Evolutionary conservation across 2,888 invertebrate genomes (phyloP).

Genomic region (Ypsolopha sequella): DNA sequence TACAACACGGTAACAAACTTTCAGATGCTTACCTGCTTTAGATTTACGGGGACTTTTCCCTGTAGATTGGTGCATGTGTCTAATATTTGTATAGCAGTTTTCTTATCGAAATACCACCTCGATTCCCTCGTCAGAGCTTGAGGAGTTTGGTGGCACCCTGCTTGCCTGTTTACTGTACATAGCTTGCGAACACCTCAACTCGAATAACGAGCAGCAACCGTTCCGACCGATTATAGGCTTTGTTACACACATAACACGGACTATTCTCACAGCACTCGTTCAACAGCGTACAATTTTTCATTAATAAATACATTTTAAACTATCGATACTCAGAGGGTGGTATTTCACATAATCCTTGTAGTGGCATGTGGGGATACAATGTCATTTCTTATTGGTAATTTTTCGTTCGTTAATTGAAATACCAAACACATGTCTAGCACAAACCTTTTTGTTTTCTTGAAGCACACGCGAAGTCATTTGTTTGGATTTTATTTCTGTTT

Average conservation of each 20-base stretch:
- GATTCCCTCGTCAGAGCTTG: conserved; percentile 16
- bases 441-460: background rate
- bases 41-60: conserved; percentile 18
- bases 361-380: conserved; percentile 37
- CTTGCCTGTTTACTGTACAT: no score
- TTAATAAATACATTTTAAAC: conserved; percentile 8
- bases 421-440: conserved; percentile 1
- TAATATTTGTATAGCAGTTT: conserved; percentile 43
- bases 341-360: conserved; percentile 56
- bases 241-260: conserved; percentile 13
- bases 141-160: conserved; percentile 10
- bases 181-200: conserved; percentile 7
- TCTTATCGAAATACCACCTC: conserved; percentile 57
- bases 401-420: background rate
- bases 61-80: conserved; percentile 50
- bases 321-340: conserved; percentile 43
- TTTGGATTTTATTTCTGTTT: background rate
- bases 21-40: conserved; percentile 24
- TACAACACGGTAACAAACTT: conserved; percentile 17
- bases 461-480: background rate
- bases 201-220: conserved; percentile 49
- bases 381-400: background rate
- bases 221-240: conserved; percentile 2
- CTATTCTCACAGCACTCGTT: conserved; percentile 15
- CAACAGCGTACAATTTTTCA: conserved; percentile 11